Evolutionary conservation across 2,113 vertebrate genomes (phyloP).

Genomic region (Cynopterus brachyotis): DNA sequence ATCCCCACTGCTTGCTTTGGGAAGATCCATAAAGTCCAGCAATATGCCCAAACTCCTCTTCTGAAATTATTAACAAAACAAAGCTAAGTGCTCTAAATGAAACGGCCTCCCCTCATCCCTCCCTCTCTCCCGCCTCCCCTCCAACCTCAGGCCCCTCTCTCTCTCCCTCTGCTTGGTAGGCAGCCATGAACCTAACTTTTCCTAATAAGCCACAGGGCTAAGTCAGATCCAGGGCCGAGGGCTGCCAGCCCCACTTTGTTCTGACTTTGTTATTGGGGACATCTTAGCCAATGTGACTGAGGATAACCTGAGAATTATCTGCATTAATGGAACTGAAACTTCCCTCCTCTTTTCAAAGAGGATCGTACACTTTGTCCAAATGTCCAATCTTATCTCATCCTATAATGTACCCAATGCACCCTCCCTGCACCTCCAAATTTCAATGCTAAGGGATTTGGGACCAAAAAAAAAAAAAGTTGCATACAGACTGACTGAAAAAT

Average conservation of each 20-base stretch:
- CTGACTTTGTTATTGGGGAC: background rate
- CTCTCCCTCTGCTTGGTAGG: background rate
- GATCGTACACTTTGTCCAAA: background rate
- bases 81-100: background rate
- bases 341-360: background rate
- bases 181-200: background rate
- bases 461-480: background rate
- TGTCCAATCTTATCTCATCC: background rate
- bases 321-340: background rate
- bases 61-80: background rate
- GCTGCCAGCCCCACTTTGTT: background rate
- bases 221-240: background rate
- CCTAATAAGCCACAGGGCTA: background rate
- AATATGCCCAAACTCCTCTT: background rate
- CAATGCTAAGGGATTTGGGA: background rate
- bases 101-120: background rate
- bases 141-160: too few relatives aligned
- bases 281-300: background rate
- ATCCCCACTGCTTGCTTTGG: background rate
- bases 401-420: background rate
- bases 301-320: background rate
- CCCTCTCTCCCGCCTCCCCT: fast-evolving
- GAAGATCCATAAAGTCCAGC: background rate
- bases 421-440: background rate
- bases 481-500: background rate